Evolutionary conservation across 2,113 vertebrate genomes (phyloP).

Genomic region (Periophthalmodon schlosseri): DNA sequence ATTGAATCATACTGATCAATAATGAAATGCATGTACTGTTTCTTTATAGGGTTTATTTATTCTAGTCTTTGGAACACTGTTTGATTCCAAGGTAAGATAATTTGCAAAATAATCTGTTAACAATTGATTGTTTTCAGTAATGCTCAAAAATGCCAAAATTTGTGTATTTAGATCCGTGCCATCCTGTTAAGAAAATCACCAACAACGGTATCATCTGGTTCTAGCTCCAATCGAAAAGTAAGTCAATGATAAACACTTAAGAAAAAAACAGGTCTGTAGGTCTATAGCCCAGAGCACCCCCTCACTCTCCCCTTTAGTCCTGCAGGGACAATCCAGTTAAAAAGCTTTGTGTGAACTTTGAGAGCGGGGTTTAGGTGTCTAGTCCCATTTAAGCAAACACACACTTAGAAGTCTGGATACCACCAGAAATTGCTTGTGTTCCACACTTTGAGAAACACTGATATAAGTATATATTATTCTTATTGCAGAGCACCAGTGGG

Average conservation of each 20-base stretch:
- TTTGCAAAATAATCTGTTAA: background rate
- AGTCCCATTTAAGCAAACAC: background rate
- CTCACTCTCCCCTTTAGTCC: background rate
- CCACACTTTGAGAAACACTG: background rate
- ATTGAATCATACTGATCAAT: background rate
- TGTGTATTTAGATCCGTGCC: constrained; percentile 46
- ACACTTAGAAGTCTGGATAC: background rate
- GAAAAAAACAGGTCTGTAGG: no score
- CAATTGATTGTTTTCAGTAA: background rate
- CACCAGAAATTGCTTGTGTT: background rate
- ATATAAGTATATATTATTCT: background rate
- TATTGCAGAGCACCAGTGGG: constrained; percentile 46
- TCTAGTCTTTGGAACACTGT: constrained; percentile 78
- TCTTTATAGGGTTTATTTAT: constrained; percentile 79
- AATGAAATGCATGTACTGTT: background rate
- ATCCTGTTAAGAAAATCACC: constrained; percentile 19
- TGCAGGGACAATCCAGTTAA: no score
- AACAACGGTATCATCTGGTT: constrained; percentile 7
- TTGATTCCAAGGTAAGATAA: constrained; percentile 63
- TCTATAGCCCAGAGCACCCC: background rate
- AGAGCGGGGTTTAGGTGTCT: no score
- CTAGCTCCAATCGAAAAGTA: constrained; percentile 41
- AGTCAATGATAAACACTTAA: constrained; percentile 16
- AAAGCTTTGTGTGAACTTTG: no score
- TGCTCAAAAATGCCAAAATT: background rate